Conservation (phyloP, 1,140 invertebrate genomes). For the Panagrolaimus sp. region DNA sequence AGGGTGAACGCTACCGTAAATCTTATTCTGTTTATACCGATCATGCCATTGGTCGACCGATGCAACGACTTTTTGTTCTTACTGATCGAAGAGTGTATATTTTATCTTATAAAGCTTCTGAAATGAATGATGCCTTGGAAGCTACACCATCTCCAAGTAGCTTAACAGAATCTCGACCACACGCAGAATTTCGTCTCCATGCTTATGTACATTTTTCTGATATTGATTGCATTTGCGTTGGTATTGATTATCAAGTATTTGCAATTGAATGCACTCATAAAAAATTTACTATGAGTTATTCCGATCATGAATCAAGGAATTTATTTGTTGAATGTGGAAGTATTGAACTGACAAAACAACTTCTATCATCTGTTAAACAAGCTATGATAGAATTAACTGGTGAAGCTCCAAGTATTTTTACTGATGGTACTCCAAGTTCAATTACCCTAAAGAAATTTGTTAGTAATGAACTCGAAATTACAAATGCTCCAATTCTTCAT, state of each 20-base stretch:
- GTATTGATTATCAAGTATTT: not conserved
- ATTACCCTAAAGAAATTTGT: not conserved
- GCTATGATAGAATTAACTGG: not conserved
- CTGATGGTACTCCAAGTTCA: not conserved
- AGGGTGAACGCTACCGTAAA: constrained; percentile 1
- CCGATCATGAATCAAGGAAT: constrained; percentile 8
- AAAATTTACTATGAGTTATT: constrained; percentile 2
- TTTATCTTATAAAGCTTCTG: not conserved
- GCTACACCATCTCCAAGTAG: not conserved
- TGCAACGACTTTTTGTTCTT: constrained; percentile 1
- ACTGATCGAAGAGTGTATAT: constrained; percentile 1
- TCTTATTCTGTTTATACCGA: not conserved
- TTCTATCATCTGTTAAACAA: not conserved
- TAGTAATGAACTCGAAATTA: not conserved
- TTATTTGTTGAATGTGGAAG: not conserved
- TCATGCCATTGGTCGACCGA: not conserved
- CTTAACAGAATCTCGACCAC: not conserved
- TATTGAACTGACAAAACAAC: not conserved
- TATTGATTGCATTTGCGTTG: constrained; percentile 7
- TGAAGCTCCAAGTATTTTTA: not conserved
- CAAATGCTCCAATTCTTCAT: constrained; percentile 2
- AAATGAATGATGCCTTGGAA: not conserved
- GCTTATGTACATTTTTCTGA: not conserved
- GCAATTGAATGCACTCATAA: not conserved
- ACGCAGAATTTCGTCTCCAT: not conserved